Evolutionary conservation across 2,888 invertebrate species (phyloP).

Genomic region (Habrosyne pyritoides): DNA sequence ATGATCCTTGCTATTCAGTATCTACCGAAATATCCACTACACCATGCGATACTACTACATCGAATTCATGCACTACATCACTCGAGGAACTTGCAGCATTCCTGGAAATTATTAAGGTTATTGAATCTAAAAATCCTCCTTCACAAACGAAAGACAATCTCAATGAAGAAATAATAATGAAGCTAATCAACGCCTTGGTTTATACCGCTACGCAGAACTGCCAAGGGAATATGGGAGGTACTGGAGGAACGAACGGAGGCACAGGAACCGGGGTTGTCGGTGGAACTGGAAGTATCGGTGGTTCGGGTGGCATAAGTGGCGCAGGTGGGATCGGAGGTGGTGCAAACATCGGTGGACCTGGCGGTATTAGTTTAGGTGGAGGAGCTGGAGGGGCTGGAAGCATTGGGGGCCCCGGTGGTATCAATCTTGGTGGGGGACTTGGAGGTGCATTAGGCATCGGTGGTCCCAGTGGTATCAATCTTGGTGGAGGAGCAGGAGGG

Average conservation of each 20-base stretch:
- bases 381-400: conserved; percentile 24
- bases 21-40: background rate
- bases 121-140: conserved; percentile 13
- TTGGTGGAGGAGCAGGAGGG: conserved; percentile 6
- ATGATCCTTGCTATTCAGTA: conserved; percentile 5
- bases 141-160: conserved; percentile 22
- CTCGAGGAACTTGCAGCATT: conserved; percentile 11
- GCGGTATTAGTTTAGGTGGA: conserved; percentile 20
- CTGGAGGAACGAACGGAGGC: conserved; percentile 4
- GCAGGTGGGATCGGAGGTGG: conserved; percentile 19
- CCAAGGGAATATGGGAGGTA: conserved; percentile 14
- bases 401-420: conserved; percentile 12
- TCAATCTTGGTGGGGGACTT: background rate
- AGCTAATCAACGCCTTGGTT: conserved; percentile 64
- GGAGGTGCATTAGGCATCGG: conserved; percentile 4
- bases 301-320: conserved; percentile 14
- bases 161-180: conserved; percentile 62
- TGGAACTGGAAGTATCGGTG: conserved; percentile 15
- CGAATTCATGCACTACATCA: conserved; percentile 4
- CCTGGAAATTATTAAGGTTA: conserved; percentile 15
- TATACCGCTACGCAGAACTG: conserved; percentile 53
- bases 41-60: conserved; percentile 1
- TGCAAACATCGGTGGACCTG: conserved; percentile 18
- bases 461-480: background rate
- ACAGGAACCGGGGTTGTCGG: background rate